Percentiles rank a stretch among this genome's conserved stretches.
These are phyloP conservation scores for Bufo gargarizans DNA, from an alignment of 2,113 vertebrate genomes.

Conservation along the genomic window DNA sequence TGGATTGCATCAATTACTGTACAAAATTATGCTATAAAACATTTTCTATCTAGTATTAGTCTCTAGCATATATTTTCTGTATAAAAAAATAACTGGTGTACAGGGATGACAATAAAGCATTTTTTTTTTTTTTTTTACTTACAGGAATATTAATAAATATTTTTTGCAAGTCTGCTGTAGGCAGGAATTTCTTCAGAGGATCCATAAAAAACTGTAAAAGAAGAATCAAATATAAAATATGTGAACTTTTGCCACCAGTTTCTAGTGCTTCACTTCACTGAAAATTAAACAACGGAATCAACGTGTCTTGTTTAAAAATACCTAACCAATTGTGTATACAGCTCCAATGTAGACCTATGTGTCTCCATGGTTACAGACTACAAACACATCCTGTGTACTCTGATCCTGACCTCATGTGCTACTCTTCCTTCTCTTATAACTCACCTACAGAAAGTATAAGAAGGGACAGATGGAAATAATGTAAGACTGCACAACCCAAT, in stretches of 20 bases:
- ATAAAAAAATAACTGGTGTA: background rate
- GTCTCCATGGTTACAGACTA: background rate
- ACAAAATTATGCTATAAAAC: background rate
- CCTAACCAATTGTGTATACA: background rate
- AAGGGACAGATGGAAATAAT: background rate
- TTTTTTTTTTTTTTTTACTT: constrained; percentile 66
- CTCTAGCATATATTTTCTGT: background rate
- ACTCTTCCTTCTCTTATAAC: background rate
- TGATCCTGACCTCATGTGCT: background rate
- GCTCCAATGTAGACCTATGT: background rate
- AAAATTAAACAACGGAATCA: background rate
- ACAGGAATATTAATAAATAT: constrained; percentile 97
- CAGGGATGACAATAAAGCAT: background rate
- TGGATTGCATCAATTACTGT: background rate
- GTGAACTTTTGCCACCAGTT: background rate
- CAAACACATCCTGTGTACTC: background rate
- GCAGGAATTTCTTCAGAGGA: constrained; percentile 87
- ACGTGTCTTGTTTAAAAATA: background rate
- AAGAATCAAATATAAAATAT: constrained; percentile 50
- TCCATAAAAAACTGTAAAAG: constrained; percentile 89
- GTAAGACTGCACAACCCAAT: no score
- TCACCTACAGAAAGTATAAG: background rate
- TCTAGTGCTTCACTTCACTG: background rate
- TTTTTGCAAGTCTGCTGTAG: constrained; percentile 81
- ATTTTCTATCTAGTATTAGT: background rate